Evolutionary conservation across 2,888 invertebrate species (phyloP), one percentile per base, ranked within the genome.

Genomic region (Thera britannica): DNA sequence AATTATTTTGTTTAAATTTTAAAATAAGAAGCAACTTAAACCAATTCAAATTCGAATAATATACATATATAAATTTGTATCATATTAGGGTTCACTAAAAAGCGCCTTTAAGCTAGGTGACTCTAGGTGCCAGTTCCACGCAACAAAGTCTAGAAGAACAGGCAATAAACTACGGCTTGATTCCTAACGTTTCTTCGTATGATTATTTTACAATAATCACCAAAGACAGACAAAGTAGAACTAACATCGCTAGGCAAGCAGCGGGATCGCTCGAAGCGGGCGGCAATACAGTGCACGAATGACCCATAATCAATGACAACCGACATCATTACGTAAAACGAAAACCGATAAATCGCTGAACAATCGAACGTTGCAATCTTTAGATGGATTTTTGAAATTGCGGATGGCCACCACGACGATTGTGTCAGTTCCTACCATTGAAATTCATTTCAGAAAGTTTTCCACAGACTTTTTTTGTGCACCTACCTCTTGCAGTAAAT

Each of bases 291-390:
- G 38, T 38, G 79, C 83, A 80, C 81, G 83, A 84, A 79, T 78
- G 78, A 79, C 77, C 82, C 79, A 81, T 80, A 82, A 85, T 82
- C 83, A 80, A 75, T 81, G 84, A 85, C 85, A 84, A 78, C 76
- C 77, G 61, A 79, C 80, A 77, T 78, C 77, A 77, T 79, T 82
- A 80, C 81, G 78, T 79, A 82, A 71, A 62, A 65, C 51, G 62
- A 65, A 65, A 69, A 69, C 71, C 75, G 62, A 75, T 75, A 72
- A 67, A 70, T 68, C 70, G 66, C 55, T 61, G 74, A 83, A 78
- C 78, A 79, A 83, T 81, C 72, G 68, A 63, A 69, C 69, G 49
- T 23, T 56, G 69, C 65, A 69, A 69, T 69, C 58, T 56, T 59
- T 65, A 55, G 62, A 69, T 65, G 65, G 69, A 69, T 69, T 69